These are phyloP conservation scores for Euplagia quadripunctaria DNA, from an alignment of 2,888 invertebrate genomes.

Conservation along the genomic window DNA sequence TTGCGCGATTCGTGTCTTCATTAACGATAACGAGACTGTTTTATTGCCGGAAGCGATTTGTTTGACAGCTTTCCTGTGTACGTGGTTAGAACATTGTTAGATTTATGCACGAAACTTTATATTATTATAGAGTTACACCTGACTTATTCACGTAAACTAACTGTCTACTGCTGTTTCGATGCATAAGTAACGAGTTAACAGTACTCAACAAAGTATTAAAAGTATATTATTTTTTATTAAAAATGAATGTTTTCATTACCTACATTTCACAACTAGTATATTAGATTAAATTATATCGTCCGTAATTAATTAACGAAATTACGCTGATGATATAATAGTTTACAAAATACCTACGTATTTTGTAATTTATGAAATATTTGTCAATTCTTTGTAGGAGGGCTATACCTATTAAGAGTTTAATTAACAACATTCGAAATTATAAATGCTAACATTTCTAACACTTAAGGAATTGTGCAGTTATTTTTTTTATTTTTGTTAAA, in stretches of 20 bases:
- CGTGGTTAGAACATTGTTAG: slow-evolving; percentile 37
- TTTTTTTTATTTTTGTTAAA: too few relatives aligned
- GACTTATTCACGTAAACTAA: neutral
- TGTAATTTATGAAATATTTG: too few relatives aligned
- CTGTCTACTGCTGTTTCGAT: neutral
- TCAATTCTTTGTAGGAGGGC: too few relatives aligned
- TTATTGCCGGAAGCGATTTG: slow-evolving; percentile 44
- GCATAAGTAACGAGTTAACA: neutral
- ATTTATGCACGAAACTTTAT: slow-evolving; percentile 34
- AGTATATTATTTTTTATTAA: neutral
- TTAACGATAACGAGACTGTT: slow-evolving; percentile 50
- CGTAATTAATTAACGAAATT: neutral
- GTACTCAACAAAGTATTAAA: neutral
- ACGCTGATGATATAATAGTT: neutral
- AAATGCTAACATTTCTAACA: neutral
- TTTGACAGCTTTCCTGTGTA: slow-evolving; percentile 33
- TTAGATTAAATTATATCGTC: neutral
- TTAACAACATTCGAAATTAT: too few relatives aligned
- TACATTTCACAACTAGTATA: neutral
- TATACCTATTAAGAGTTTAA: too few relatives aligned
- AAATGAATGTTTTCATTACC: neutral
- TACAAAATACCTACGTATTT: neutral
- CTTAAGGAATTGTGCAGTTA: too few relatives aligned
- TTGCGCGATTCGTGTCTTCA: slow-evolving; percentile 49
- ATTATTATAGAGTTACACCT: slow-evolving; percentile 17